Evolutionary conservation across 2,888 invertebrate genomes (phyloP), one percentile per base, ranked within the genome.

Genomic region (Drosophila paranaensis): DNA sequence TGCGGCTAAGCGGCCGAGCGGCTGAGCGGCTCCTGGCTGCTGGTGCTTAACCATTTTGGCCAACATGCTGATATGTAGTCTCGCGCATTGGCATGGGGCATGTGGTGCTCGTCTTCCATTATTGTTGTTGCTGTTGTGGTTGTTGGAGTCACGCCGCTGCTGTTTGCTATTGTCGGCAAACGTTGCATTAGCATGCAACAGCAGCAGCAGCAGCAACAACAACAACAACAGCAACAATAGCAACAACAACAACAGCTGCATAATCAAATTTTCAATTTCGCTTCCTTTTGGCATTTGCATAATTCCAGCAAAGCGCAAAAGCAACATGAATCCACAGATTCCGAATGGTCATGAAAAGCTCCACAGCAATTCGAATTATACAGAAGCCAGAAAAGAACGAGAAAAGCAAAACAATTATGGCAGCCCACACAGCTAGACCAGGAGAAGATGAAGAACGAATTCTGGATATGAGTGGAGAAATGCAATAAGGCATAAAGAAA

Each of bases 181-280:
- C 55, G 69, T 68, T 61, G 80, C 80, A 80, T 67, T 75, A 79
- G 63, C 79, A 79, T 79, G 73, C 50, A 67, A 79, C 66, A 73
- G 46, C 63, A 48, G 10, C 30, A 51, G 48, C n/a, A n/a, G n/a
- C n/a, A n/a, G n/a, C n/a, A n/a, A n/a, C n/a, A n/a, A n/a, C 62
- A 51, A 43, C 62, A 48, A 48, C 27, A 56, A 42, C 67, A 63
- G 10, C 35, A 10, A n/a, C 48, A 64, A 2, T 0, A 20, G 20
- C 20, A 20, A 72, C 62, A 75, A 39, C 64, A 53, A 39, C 37
- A 58, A 51, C 71, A 67, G 53, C 53, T 64, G 62, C 74, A 79
- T 78, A 79, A 81, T 82, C 77, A 82, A 81, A 79, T 80, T 81
- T 80, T 73, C 72, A 70, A 61, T 73, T 76, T 68, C 60, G 63